These are phyloP conservation scores for Bicyclus anynana DNA, from an alignment of 1,140 invertebrate species.

Conservation along the genomic window DNA sequence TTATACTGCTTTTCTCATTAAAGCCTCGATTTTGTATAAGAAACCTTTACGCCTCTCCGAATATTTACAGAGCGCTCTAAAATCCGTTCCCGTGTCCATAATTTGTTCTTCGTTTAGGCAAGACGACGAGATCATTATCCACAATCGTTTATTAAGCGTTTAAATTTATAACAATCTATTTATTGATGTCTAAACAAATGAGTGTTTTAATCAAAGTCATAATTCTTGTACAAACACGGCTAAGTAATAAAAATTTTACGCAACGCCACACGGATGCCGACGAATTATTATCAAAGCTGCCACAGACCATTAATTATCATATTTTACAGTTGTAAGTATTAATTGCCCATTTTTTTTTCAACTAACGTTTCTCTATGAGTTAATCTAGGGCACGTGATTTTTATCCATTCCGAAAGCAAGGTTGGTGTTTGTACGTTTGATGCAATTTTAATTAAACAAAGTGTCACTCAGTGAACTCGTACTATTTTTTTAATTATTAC, in stretches of 20 bases:
- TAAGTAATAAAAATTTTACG: not conserved
- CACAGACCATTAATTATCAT: not conserved
- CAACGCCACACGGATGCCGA: constrained; percentile 2
- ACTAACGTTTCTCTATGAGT: not conserved
- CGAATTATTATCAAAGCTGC: not conserved
- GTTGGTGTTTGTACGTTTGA: too few species aligned
- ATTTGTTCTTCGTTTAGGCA: constrained; percentile 15
- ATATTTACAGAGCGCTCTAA: constrained; percentile 30
- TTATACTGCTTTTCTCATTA: constrained; percentile 40
- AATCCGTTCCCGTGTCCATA: constrained; percentile 19
- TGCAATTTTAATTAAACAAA: too few species aligned
- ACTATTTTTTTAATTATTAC: too few species aligned
- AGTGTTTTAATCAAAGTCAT: constrained; percentile 19
- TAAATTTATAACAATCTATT: constrained; percentile 18
- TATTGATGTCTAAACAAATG: constrained; percentile 16
- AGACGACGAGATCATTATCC: constrained; percentile 17
- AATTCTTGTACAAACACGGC: not conserved
- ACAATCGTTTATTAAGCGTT: constrained; percentile 12
- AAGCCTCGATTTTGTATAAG: constrained; percentile 32
- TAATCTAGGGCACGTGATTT: not conserved
- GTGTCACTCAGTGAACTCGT: too few species aligned
- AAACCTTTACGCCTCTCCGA: constrained; percentile 30
- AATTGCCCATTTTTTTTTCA: not conserved
- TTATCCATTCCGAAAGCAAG: too few species aligned
- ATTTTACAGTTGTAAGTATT: not conserved